Evolutionary conservation across 2,113 vertebrate genomes (phyloP).

Genomic region (Perccottus glenii): DNA sequence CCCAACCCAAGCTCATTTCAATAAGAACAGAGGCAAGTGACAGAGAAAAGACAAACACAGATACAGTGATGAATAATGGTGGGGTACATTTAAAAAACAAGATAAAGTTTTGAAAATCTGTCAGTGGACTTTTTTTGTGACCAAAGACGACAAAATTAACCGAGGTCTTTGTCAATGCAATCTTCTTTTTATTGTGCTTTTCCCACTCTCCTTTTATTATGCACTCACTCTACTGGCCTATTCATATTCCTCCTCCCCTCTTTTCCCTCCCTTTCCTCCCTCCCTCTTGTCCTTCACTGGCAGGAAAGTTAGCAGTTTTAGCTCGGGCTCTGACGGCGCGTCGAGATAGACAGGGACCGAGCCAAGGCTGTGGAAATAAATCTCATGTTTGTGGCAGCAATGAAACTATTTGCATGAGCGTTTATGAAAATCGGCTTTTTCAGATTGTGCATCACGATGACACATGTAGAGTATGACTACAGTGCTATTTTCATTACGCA

Average conservation of each 20-base stretch:
- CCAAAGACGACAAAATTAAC: constrained; percentile 55
- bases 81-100: not conserved
- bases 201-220: constrained; percentile 55
- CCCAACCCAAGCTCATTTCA: constrained; percentile 39
- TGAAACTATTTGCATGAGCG: not conserved
- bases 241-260: constrained; percentile 63
- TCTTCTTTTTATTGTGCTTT: constrained; percentile 55
- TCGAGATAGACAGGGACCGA: constrained; percentile 16
- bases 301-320: constrained; percentile 63
- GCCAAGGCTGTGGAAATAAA: constrained; percentile 35
- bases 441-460: constrained; percentile 14
- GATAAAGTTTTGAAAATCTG: constrained; percentile 53
- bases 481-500: constrained; percentile 64
- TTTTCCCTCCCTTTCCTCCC: constrained; percentile 3
- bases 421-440: constrained; percentile 10
- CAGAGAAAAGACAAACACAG: constrained; percentile 26
- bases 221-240: constrained; percentile 65
- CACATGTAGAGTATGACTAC: constrained; percentile 38
- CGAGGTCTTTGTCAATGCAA: constrained; percentile 61
- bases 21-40: constrained; percentile 47
- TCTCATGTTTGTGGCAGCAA: constrained; percentile 4
- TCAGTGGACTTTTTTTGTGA: constrained; percentile 35
- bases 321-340: constrained; percentile 37
- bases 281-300: constrained; percentile 61
- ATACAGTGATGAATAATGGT: constrained; percentile 22